A percentile compares a stretch with the other conserved stretches of the same genome.
Evolutionary conservation across 2,113 vertebrate species (phyloP).

Genomic region (Aegithalos caudatus): DNA sequence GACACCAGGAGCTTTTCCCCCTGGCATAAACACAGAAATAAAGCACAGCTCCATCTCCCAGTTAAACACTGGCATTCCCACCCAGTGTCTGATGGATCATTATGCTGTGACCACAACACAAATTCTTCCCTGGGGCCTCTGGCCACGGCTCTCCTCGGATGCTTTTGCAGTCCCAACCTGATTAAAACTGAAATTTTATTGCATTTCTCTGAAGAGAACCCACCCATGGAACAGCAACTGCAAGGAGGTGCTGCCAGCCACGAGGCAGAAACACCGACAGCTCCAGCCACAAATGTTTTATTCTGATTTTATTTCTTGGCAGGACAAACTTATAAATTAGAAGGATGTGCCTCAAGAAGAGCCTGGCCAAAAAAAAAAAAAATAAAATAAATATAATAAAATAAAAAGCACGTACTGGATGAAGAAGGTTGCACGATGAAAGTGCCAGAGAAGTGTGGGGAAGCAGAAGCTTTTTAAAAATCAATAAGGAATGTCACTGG

Average conservation of each 20-base stretch:
- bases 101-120: not conserved
- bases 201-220: not conserved
- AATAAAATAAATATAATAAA: not conserved
- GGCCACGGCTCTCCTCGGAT: not conserved
- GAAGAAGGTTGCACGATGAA: not conserved
- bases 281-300: not conserved
- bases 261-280: not conserved
- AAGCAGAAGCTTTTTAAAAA: constrained; percentile 46
- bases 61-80: not conserved
- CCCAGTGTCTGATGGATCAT: not conserved
- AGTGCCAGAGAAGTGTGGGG: not conserved
- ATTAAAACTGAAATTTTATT: not conserved
- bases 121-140: not conserved
- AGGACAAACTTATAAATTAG: constrained; percentile 6
- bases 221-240: not conserved
- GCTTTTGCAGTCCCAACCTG: not conserved
- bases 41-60: not conserved
- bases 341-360: not conserved
- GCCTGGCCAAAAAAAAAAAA: not conserved
- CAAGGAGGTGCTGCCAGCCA: not conserved
- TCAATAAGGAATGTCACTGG: constrained; percentile 18
- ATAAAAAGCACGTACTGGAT: not conserved
- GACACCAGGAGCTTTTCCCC: not conserved
- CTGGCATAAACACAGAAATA: not conserved
- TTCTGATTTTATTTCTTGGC: not conserved